These are phyloP conservation scores for Drosophila aff. DNA, from an alignment of 1,140 invertebrate genomes.

Conservation along the genomic window DNA sequence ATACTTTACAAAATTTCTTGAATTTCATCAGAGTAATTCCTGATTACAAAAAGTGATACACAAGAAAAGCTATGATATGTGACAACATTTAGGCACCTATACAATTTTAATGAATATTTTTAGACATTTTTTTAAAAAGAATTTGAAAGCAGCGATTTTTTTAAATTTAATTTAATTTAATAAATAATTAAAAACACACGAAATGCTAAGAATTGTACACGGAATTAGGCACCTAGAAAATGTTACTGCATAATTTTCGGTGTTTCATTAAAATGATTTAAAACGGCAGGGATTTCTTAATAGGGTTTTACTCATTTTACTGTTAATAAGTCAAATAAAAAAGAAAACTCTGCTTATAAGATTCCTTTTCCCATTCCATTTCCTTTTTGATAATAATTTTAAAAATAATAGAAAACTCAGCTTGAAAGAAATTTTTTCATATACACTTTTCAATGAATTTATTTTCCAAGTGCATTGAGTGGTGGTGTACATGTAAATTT, in stretches of 20 bases:
- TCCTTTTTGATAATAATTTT: no score
- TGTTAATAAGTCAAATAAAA: not conserved
- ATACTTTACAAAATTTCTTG: no score
- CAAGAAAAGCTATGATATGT: no score
- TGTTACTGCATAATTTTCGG: not conserved
- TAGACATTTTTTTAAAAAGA: not conserved
- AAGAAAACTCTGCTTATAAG: not conserved
- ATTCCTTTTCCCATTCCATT: no score
- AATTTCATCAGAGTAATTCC: no score
- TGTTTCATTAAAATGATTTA: not conserved
- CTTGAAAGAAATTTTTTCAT: no score
- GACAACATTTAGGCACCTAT: no score
- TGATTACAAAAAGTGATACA: no score
- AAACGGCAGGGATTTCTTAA: not conserved
- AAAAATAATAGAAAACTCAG: no score
- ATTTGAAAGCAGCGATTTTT: not conserved
- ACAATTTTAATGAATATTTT: not conserved
- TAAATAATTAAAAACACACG: no score
- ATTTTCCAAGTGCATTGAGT: slow-evolving; percentile 10
- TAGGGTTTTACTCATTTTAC: not conserved
- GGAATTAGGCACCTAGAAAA: not conserved
- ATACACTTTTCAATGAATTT: not conserved
- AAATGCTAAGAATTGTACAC: no score
- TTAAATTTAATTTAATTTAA: no score
- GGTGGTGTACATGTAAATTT: slow-evolving; percentile 17